These are phyloP conservation scores for Drosophila teissieri DNA, from an alignment of 1,140 invertebrate genomes.

Conservation along the genomic window DNA sequence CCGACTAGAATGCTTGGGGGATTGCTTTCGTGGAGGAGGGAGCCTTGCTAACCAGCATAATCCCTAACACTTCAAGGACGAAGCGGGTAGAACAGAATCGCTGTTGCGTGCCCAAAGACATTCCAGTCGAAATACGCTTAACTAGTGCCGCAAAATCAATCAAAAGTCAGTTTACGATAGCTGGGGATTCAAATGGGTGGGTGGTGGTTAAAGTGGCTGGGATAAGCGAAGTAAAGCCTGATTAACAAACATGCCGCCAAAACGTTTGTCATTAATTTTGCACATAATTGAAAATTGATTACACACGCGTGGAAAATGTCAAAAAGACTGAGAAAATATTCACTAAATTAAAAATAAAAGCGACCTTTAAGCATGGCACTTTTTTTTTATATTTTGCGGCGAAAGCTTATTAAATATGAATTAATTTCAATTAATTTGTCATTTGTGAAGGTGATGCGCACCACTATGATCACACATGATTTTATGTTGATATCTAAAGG, in stretches of 20 bases:
- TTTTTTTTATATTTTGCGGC: not conserved
- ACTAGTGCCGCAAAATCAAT: conserved; percentile 79
- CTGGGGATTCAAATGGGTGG: not conserved
- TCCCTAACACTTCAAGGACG: conserved; percentile 44
- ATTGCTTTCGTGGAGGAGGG: not conserved
- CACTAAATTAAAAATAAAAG: conserved; percentile 22
- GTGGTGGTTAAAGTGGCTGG: not conserved
- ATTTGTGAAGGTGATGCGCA: conserved; percentile 35
- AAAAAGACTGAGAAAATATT: conserved; percentile 2
- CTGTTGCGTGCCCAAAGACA: conserved; percentile 70
- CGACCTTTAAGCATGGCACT: conserved; percentile 16
- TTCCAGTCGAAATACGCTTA: conserved; percentile 52
- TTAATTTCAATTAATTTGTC: conserved; percentile 77
- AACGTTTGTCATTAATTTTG: conserved; percentile 76
- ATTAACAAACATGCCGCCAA: conserved; percentile 72
- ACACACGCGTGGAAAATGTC: conserved; percentile 21
- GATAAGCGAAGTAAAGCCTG: conserved; percentile 35
- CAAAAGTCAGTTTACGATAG: conserved; percentile 46
- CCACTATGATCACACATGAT: not conserved
- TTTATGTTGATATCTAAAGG: not conserved
- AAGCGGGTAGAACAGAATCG: conserved; percentile 12
- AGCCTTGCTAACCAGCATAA: conserved; percentile 71
- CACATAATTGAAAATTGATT: conserved; percentile 79
- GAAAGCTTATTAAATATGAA: conserved; percentile 75
- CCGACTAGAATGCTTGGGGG: conserved; percentile 11